These are phyloP conservation scores for Scrobipalpa costella DNA, from an alignment of 2,888 invertebrate genomes.

Conservation along the genomic window DNA sequence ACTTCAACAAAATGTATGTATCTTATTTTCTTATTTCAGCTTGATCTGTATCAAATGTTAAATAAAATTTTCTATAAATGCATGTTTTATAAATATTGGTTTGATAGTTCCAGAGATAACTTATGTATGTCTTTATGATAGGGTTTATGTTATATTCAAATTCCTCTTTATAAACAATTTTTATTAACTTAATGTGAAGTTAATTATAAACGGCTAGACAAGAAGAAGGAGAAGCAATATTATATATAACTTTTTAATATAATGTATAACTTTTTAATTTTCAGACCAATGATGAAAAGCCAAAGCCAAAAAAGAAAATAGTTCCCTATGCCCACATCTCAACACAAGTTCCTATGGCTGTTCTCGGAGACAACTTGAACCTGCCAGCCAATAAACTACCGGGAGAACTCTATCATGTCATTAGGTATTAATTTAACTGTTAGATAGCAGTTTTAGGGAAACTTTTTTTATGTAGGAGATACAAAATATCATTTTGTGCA, in stretches of 20 bases:
- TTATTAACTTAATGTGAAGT: no score
- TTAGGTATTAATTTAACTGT: constrained; percentile 66
- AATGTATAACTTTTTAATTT: constrained; percentile 35
- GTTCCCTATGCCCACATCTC: constrained; percentile 89
- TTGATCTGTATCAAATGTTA: no score
- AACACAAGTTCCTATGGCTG: constrained; percentile 85
- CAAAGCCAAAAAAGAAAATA: constrained; percentile 36
- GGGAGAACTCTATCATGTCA: constrained; percentile 82
- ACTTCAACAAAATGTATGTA: constrained; percentile 73
- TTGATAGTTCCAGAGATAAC: not conserved
- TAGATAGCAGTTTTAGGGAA: no score
- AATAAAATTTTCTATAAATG: not conserved
- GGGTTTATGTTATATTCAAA: no score
- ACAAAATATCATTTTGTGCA: no score
- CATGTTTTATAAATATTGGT: not conserved
- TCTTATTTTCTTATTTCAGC: not conserved
- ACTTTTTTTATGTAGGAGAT: no score
- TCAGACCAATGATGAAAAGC: constrained; percentile 47
- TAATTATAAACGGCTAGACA: no score
- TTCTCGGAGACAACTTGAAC: constrained; percentile 87
- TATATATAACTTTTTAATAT: no score
- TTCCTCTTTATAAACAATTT: no score
- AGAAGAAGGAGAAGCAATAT: no score
- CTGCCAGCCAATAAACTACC: constrained; percentile 85
- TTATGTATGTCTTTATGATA: no score